Evolutionary conservation across 2,113 vertebrate genomes (phyloP).

Genomic region (Arenaria interpres): DNA sequence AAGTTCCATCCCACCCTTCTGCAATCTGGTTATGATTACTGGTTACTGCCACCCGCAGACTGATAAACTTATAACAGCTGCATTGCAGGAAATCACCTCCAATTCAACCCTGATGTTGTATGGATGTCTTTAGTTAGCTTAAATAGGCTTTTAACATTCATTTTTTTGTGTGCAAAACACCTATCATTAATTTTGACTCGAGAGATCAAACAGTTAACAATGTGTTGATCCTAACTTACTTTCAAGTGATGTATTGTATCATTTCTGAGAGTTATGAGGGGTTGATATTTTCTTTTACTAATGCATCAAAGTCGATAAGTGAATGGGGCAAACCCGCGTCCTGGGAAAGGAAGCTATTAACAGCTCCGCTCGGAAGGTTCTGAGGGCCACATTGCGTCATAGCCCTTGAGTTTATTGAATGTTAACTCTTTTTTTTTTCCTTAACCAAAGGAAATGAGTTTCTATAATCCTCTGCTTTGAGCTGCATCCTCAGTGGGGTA

Average conservation of each 20-base stretch:
- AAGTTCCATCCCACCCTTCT: slow-evolving; percentile 59
- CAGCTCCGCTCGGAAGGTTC: slow-evolving; percentile 67
- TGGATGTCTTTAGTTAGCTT: slow-evolving; percentile 78
- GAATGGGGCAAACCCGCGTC: slow-evolving; percentile 54
- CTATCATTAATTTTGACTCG: slow-evolving; percentile 79
- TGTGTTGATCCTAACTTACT: slow-evolving; percentile 79
- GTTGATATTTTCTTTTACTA: slow-evolving; percentile 70
- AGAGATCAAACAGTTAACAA: slow-evolving; percentile 82
- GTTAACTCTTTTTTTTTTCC: slow-evolving; percentile 53
- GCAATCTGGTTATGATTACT: slow-evolving; percentile 80
- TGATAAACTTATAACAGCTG: slow-evolving; percentile 84
- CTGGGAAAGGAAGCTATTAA: slow-evolving; percentile 80
- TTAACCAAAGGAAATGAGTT: slow-evolving; percentile 74
- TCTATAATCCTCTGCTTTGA: slow-evolving; percentile 70
- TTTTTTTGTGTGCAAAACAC: slow-evolving; percentile 76
- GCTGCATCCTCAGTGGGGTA: slow-evolving; percentile 61
- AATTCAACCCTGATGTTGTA: slow-evolving; percentile 73
- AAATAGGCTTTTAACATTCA: slow-evolving; percentile 77
- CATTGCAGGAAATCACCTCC: slow-evolving; percentile 77
- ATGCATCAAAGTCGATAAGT: slow-evolving; percentile 62
- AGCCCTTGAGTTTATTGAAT: slow-evolving; percentile 61
- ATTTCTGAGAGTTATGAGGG: slow-evolving; percentile 75
- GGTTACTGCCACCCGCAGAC: slow-evolving; percentile 80
- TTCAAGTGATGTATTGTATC: slow-evolving; percentile 78
- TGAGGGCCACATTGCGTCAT: slow-evolving; percentile 60